Percentiles rank a stretch among this genome's conserved stretches.
Conservation (phyloP, 2,797 vertebrate genomes). For the Acrossocheilus wenchowensis region DNA sequence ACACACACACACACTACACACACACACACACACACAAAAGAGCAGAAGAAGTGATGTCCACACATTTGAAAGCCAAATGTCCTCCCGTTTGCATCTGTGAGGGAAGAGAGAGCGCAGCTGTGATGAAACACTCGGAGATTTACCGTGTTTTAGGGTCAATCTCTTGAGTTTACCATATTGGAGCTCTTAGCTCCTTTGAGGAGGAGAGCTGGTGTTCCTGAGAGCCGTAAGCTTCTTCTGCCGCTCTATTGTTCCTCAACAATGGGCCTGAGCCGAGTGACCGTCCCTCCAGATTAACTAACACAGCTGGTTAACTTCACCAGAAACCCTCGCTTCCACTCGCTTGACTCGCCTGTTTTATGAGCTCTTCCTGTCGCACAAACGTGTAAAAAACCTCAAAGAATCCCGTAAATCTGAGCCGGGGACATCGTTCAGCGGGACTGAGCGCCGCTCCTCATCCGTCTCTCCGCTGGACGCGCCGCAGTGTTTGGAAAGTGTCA, state of each 20-base stretch:
- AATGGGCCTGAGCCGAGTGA: constrained; percentile 5
- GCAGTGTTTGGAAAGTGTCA: constrained; percentile 26
- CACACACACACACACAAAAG: background rate
- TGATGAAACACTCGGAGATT: background rate
- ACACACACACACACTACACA: no score
- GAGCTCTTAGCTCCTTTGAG: background rate
- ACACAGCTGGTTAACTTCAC: constrained; percentile 44
- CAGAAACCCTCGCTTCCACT: background rate
- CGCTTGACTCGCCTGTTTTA: background rate
- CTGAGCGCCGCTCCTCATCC: background rate
- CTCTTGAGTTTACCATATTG: constrained; percentile 14
- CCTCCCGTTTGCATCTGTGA: background rate
- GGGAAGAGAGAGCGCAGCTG: background rate
- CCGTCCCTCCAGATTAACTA: constrained; percentile 34
- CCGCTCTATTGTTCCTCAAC: constrained; percentile 32
- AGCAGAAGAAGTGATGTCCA: background rate
- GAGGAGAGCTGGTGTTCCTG: background rate
- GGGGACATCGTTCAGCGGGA: background rate
- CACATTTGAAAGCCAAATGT: constrained; percentile 39
- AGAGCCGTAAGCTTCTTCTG: constrained; percentile 13
- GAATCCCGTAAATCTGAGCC: background rate
- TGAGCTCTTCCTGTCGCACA: background rate
- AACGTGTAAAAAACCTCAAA: background rate
- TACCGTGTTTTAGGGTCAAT: background rate
- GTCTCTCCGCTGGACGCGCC: background rate